Conservation (phyloP, 37 sponge, comb jelly and placozoan species). For the Haliclona indistincta region DNA sequence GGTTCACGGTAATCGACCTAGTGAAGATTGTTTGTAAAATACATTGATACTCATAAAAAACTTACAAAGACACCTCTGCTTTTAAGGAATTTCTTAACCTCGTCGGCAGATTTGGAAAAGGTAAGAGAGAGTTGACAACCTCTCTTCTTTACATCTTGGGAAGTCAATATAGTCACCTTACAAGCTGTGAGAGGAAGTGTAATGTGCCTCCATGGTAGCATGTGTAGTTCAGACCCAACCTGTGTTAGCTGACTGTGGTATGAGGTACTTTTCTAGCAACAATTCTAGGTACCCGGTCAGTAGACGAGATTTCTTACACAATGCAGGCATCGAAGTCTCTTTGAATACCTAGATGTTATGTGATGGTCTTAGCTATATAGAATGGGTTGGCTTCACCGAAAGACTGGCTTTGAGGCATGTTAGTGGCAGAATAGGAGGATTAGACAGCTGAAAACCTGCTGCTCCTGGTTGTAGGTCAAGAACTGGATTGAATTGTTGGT, state of each 20-base stretch:
- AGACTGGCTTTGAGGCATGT: slow-evolving; percentile 57
- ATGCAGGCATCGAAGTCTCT: slow-evolving; percentile 61
- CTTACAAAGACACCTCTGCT: slow-evolving; percentile 72
- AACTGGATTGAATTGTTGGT: slow-evolving; percentile 16
- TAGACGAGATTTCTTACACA: slow-evolving; percentile 68
- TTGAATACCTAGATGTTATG: slow-evolving; percentile 46
- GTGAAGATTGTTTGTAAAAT: background rate
- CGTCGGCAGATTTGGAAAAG: slow-evolving; percentile 56
- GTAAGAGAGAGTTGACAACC: slow-evolving; percentile 82
- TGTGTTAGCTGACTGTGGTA: background rate
- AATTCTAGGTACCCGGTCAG: slow-evolving; percentile 92
- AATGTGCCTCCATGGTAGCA: background rate
- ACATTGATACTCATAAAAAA: background rate
- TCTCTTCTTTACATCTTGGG: slow-evolving; percentile 67
- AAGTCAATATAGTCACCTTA: slow-evolving; percentile 70
- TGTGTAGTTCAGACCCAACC: background rate
- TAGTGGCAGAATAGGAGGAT: slow-evolving; percentile 64
- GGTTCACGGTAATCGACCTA: slow-evolving; percentile 51
- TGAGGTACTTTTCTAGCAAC: slow-evolving; percentile 52
- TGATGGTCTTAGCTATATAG: no score
- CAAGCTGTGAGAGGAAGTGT: background rate
- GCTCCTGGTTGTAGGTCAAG: slow-evolving; percentile 77
- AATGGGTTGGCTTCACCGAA: slow-evolving; percentile 36
- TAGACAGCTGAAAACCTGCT: slow-evolving; percentile 81
- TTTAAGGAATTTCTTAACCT: slow-evolving; percentile 26